Percentiles rank a stretch among this genome's conserved stretches.
These are phyloP conservation scores for Petrophora chlorosata DNA, from an alignment of 2,888 invertebrate species.

Conservation along the genomic window DNA sequence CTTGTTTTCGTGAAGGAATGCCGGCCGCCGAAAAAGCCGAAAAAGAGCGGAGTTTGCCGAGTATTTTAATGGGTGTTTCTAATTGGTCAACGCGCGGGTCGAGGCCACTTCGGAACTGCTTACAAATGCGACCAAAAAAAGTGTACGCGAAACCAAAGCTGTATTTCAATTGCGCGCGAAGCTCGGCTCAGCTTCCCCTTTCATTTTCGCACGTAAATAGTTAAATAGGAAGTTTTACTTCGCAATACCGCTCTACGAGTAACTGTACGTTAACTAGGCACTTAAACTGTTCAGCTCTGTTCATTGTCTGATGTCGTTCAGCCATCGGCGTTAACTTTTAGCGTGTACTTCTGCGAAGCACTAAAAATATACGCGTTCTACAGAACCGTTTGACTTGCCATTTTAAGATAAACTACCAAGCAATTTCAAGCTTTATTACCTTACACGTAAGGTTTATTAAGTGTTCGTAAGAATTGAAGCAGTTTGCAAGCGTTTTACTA, in stretches of 20 bases:
- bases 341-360: slow-evolving; percentile 70
- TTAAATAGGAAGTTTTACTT: slow-evolving; percentile 27
- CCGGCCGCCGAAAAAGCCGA: slow-evolving; percentile 67
- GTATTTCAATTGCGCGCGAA: slow-evolving; percentile 28
- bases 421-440: slow-evolving; percentile 49
- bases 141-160: slow-evolving; percentile 22
- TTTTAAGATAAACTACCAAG: slow-evolving; percentile 12
- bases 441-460: slow-evolving; percentile 40
- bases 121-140: slow-evolving; percentile 44
- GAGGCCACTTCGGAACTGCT: slow-evolving; percentile 45
- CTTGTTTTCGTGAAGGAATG: slow-evolving; percentile 77
- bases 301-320: slow-evolving; percentile 68
- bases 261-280: slow-evolving; percentile 60
- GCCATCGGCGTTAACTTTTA: slow-evolving; percentile 65
- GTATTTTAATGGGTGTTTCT: slow-evolving; percentile 75
- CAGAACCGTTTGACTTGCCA: slow-evolving; percentile 37
- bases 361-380: slow-evolving; percentile 75
- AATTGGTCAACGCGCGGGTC: slow-evolving; percentile 72
- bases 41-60: slow-evolving; percentile 59
- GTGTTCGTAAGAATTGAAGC: slow-evolving; percentile 45
- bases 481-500: slow-evolving; percentile 72
- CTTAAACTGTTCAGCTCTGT: slow-evolving; percentile 62
- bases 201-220: slow-evolving; percentile 10
- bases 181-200: background rate
- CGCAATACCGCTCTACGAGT: slow-evolving; percentile 48